Conservation (phyloP, 2,888 invertebrate genomes). For the Camponotus fellah region DNA sequence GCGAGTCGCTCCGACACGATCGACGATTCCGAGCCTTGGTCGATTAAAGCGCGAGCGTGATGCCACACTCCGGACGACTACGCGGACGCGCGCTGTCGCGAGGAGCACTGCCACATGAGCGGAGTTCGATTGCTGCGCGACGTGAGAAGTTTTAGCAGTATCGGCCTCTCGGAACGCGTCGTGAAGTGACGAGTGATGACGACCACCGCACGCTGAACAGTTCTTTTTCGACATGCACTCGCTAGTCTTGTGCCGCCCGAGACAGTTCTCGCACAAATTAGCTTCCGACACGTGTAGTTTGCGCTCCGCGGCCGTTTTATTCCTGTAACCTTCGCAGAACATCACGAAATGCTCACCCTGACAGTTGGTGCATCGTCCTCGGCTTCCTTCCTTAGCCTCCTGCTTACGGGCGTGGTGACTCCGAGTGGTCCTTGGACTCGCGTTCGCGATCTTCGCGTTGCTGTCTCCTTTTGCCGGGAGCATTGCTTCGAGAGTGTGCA, state of each 20-base stretch:
- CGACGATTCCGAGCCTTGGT: too few species aligned
- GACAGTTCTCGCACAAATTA: background rate
- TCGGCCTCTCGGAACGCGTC: background rate
- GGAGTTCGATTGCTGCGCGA: too few species aligned
- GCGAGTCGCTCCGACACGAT: background rate
- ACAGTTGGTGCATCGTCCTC: background rate
- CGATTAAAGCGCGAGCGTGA: too few species aligned
- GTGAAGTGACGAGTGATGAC: background rate
- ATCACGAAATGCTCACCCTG: background rate
- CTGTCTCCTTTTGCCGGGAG: background rate
- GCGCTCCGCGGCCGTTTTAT: background rate
- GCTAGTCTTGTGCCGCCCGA: background rate
- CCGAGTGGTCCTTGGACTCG: too few species aligned
- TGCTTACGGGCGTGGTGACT: background rate
- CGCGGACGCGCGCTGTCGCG: too few species aligned
- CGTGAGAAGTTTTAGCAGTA: too few species aligned
- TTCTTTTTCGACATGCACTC: background rate
- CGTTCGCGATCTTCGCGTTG: too few species aligned
- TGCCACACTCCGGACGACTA: too few species aligned
- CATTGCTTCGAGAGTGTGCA: background rate
- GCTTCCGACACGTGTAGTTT: background rate
- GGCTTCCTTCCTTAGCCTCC: too few species aligned
- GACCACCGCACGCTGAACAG: background rate
- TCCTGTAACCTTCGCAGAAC: background rate
- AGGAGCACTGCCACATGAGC: too few species aligned